A percentile compares a stretch with the other conserved stretches of the same genome.
These are phyloP conservation scores for Ypsolopha sequella DNA, from an alignment of 2,888 invertebrate species.

Conservation along the genomic window DNA sequence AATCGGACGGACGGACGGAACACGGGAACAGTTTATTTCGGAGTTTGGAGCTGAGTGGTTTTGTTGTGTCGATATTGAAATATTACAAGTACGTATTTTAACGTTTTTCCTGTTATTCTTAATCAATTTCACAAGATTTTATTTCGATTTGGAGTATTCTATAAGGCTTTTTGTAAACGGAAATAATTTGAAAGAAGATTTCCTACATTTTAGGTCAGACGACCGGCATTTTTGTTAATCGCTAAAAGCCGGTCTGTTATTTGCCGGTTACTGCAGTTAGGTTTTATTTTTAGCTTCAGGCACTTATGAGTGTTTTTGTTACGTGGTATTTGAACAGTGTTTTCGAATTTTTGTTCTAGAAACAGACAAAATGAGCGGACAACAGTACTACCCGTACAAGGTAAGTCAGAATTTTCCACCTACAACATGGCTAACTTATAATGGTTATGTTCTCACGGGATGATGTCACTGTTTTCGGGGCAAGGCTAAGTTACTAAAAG, in stretches of 20 bases:
- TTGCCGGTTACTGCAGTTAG: constrained; percentile 17
- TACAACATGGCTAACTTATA: constrained; percentile 18
- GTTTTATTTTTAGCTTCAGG: constrained; percentile 42
- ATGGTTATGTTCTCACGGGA: constrained; percentile 40
- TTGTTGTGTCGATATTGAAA: constrained; percentile 48
- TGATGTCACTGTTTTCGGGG: constrained; percentile 56
- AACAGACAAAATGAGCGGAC: constrained; percentile 77
- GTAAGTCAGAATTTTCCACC: constrained; percentile 63
- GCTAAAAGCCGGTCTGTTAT: constrained; percentile 32
- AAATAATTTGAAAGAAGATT: no score
- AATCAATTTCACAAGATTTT: no score
- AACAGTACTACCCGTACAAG: constrained; percentile 90
- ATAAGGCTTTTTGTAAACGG: no score
- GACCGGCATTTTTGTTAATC: constrained; percentile 23
- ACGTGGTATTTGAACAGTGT: constrained; percentile 12
- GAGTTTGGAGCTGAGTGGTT: constrained; percentile 37
- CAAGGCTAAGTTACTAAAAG: constrained; percentile 19
- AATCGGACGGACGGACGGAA: not conserved
- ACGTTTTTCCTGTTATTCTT: not conserved
- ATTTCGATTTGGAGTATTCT: no score
- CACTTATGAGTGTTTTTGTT: constrained; percentile 22
- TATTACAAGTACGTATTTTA: constrained; percentile 45
- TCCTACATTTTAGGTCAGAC: no score
- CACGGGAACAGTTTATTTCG: constrained; percentile 38
- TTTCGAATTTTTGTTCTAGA: constrained; percentile 39